These are phyloP conservation scores for Poeciliopsis gracilis DNA, from an alignment of 2,797 vertebrate genomes.

Conservation along the genomic window DNA sequence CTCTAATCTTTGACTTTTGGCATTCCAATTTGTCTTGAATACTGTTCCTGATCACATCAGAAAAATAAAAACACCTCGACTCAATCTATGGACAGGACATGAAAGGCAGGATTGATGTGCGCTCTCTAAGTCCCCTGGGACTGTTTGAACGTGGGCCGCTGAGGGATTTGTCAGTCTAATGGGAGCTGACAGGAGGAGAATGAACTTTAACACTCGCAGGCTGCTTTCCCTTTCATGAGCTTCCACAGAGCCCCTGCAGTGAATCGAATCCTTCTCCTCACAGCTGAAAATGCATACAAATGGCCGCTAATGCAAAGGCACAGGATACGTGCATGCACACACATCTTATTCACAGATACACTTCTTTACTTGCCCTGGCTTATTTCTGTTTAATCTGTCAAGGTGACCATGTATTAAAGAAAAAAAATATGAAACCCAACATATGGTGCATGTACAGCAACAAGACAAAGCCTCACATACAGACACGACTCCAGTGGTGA, in stretches of 20 bases:
- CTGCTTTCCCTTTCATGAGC: conserved; percentile 70
- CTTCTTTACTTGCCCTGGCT: conserved; percentile 25
- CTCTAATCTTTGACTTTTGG: conserved; percentile 13
- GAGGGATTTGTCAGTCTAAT: conserved; percentile 67
- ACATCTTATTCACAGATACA: conserved; percentile 14
- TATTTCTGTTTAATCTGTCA: conserved; percentile 57
- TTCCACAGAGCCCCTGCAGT: conserved; percentile 50
- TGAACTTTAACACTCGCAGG: conserved; percentile 61
- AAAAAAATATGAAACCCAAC: not conserved
- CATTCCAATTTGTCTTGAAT: conserved; percentile 1
- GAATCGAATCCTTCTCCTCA: conserved; percentile 47
- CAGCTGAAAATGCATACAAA: conserved; percentile 19
- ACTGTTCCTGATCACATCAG: conserved; percentile 3
- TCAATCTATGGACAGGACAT: conserved; percentile 21
- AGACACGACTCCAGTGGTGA: conserved; percentile 31
- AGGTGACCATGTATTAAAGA: conserved; percentile 12
- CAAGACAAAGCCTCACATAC: conserved; percentile 20
- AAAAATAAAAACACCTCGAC: conserved; percentile 16
- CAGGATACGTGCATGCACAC: not conserved
- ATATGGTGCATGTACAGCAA: not conserved
- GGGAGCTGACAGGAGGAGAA: conserved; percentile 56
- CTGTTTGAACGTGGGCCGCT: conserved; percentile 23
- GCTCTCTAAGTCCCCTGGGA: conserved; percentile 31
- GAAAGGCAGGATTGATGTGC: conserved; percentile 37
- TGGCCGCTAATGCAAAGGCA: conserved; percentile 8